These are phyloP conservation scores for Phaethon lepturus DNA, from an alignment of 2,113 vertebrate genomes.

Conservation along the genomic window DNA sequence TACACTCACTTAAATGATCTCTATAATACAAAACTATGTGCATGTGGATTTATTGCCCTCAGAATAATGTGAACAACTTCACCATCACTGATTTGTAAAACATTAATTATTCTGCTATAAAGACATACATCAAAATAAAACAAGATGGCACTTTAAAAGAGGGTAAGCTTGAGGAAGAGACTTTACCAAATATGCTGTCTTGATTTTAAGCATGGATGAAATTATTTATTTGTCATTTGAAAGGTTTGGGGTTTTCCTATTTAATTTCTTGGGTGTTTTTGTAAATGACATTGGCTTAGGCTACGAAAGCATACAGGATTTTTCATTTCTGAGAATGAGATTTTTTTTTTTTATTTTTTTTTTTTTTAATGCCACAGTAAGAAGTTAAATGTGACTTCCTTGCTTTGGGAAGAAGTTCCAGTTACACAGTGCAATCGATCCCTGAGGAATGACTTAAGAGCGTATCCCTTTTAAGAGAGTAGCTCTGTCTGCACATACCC, in stretches of 20 bases:
- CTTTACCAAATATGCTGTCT: neutral
- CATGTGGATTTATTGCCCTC: constrained; percentile 41
- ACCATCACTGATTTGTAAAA: constrained; percentile 41
- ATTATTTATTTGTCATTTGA: neutral
- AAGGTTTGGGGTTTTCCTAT: neutral
- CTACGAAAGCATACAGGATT: neutral
- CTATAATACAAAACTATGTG: constrained; percentile 17
- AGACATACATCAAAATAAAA: constrained; percentile 43
- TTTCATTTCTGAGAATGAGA: neutral
- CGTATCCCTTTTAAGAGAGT: neutral
- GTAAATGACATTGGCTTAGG: neutral
- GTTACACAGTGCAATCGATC: neutral
- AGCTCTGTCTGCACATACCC: neutral
- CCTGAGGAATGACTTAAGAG: neutral
- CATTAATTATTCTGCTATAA: constrained; percentile 30
- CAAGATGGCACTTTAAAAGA: neutral
- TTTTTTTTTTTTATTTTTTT: neutral
- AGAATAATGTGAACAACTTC: constrained; percentile 22
- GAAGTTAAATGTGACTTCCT: neutral
- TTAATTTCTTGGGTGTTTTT: neutral
- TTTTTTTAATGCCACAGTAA: neutral
- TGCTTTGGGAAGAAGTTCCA: neutral
- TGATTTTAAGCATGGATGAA: neutral
- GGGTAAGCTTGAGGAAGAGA: neutral
- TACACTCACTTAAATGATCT: constrained; percentile 53